Base-by-base conservation (phyloP, 2,888 invertebrate genomes). In the Athripsodes cinereus region DNA sequence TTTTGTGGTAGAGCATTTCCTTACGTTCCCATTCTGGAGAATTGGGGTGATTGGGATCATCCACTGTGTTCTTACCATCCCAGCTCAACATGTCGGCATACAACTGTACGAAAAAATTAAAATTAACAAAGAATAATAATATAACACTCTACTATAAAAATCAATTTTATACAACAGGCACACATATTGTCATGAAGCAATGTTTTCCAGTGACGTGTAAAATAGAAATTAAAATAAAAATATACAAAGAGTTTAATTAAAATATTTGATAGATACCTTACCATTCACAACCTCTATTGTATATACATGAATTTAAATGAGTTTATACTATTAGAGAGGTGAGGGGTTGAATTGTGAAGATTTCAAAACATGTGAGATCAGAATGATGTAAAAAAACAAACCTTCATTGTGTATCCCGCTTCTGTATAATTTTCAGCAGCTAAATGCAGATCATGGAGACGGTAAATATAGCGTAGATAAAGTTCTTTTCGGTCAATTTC, bases 401-500 rank as follows among this genome's bases (percentile, higher is more conserved):
- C 79, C 75, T 93, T 87, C 67, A 97, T 83, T 0, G 96, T 96
- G 68, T 94, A 94, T 0, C 94, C 96, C 1, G 96, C 96, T 75
- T 97, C 96, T 0, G 94, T 89, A 69, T 86, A 96, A 73, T 96
- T 96, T 68, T 93, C 93, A 0, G 93, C 91, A 16, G 89, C 88
- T 52, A 93, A 78, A 73, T 97, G 96, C 13, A 97, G 81, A 69
- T 95, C 93, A 70, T 93, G 93, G 34, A 97, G 76, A 71, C 96
- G 96, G 76, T 96, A 95, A 62, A 97, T 95, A 74, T 97, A 97
- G 67, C 84, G 86, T 52, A 96, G 77, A 73, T 96, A 97, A 92
- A 96, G 94, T 74, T 96, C 95, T 68, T 94, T 92, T 21, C 95
- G 83, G 68, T 96, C 93, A 65, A 95, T 93, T 76, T 96, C 95